Percentiles rank a stretch among this genome's conserved stretches.
phyloP scores from a whole-genome alignment of 2,888 invertebrate genomes.

The Callosobruchus maculatus region DNA sequence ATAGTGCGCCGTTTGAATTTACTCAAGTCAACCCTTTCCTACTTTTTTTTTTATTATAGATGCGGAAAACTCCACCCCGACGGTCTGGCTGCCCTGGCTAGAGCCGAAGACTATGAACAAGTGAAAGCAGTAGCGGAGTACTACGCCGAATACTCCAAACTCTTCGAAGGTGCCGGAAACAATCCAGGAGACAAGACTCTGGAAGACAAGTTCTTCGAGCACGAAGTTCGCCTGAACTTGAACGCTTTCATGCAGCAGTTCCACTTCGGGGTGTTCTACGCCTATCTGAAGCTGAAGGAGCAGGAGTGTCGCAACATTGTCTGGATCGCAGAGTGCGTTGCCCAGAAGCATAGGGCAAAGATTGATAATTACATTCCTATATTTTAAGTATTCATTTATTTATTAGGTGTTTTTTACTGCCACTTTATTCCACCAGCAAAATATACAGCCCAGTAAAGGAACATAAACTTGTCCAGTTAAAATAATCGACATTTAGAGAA shows the following conservation, averaged over 20 bases:
- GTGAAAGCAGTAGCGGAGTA: constrained; percentile 98
- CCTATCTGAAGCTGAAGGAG: constrained; percentile 97
- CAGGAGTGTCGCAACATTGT: constrained; percentile 99
- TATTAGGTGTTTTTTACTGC: neutral
- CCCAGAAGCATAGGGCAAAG: constrained; percentile 97
- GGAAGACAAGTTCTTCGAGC: constrained; percentile 99
- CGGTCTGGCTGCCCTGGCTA: constrained; percentile 88
- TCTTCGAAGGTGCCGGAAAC: constrained; percentile 96
- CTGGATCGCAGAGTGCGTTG: constrained; percentile 99
- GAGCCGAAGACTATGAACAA: constrained; percentile 99
- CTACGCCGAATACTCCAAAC: constrained; percentile 93
- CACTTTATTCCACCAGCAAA: neutral
- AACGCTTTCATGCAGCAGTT: constrained; percentile 98
- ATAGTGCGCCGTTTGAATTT: too few relatives aligned
- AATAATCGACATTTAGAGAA: too few relatives aligned
- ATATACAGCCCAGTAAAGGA: too few relatives aligned
- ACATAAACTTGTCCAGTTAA: too few relatives aligned
- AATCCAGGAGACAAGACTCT: constrained; percentile 98
- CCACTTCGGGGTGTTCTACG: constrained; percentile 99
- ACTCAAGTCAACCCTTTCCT: too few relatives aligned
- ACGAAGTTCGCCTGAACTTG: constrained; percentile 95
- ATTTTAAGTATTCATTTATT: constrained; percentile 73
- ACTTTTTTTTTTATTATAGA: constrained; percentile 45
- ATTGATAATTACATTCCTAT: constrained; percentile 99
- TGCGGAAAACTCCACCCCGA: constrained; percentile 97